Percentiles rank a stretch among this genome's conserved stretches.
These are phyloP conservation scores for Phortica variegata DNA, from an alignment of 1,140 invertebrate genomes.

Conservation along the genomic window DNA sequence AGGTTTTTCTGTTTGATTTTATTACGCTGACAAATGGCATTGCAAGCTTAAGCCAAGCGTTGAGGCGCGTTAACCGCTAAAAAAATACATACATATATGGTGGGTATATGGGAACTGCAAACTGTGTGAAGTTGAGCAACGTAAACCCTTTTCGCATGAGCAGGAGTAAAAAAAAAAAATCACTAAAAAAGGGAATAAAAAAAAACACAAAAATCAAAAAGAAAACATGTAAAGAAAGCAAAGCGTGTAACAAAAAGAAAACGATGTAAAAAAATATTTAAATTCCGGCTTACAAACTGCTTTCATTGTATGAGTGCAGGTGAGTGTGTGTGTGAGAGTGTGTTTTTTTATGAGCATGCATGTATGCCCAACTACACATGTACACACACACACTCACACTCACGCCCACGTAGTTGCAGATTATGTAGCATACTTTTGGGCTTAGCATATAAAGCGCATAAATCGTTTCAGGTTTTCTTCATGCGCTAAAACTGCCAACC, in stretches of 20 bases:
- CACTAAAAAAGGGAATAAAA: constrained; percentile 2
- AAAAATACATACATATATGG: too few species aligned
- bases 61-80: too few species aligned
- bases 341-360: too few species aligned
- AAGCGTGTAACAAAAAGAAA: too few species aligned
- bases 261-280: constrained; percentile 18
- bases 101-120: too few species aligned
- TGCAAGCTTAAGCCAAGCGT: constrained; percentile 40
- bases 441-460: constrained; percentile 50
- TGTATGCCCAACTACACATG: not conserved
- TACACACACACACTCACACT: constrained; percentile 18
- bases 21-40: constrained; percentile 56
- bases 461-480: constrained; percentile 29
- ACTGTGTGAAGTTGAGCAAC: too few species aligned
- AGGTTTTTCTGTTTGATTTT: constrained; percentile 50
- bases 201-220: too few species aligned
- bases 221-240: too few species aligned
- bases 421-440: constrained; percentile 50
- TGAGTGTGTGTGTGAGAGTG: too few species aligned
- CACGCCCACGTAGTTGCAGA: constrained; percentile 27
- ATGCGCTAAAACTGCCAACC: constrained; percentile 11
- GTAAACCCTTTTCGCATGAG: too few species aligned
- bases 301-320: too few species aligned
- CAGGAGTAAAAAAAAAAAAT: constrained; percentile 24
- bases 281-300: constrained; percentile 41